Evolutionary conservation across 1,140 invertebrate genomes (phyloP), one percentile per base, ranked within the genome.

Genomic region (Neoseiulus cucumeris): DNA sequence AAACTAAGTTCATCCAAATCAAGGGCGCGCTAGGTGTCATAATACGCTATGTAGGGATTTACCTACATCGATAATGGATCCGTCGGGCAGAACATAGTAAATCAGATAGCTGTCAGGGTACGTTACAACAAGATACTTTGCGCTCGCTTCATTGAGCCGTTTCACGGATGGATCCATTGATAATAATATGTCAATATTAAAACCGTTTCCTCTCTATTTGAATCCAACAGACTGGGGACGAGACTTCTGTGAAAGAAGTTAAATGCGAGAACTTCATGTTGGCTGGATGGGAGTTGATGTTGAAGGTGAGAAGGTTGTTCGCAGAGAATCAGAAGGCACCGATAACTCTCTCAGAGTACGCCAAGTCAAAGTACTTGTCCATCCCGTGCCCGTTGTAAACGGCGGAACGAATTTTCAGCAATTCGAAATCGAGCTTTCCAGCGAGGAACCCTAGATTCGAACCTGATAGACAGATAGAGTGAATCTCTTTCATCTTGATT

Each of bases 271-370:
- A 95, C 70, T 82, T 95, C 6, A 89, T 71, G 82, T 85, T 68
- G 85, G 89, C 25, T 95, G 91, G 91, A 78, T 94, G 14, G 87
- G 84, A 71, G 90, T 87, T 71, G 82, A 83, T n/a, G 64, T 66
- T 39, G 65, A 66, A 33, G 70, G 66, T 29, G 67, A 73, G 7
- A 73, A 72, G 64, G 77, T 83, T 0, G 76, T 91, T 22, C 81
- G 86, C 22, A 75, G 95, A 42, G 89, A 94, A 75, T 74, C 95
- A 5, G 89, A 90, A 73, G 92, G 93, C 0, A 86, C 88, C 0
- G 91, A 95, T 75, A 86, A 90, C 71, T 88, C 87, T 1, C 79
- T 95, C 17, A 79, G 92, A 14, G 81, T 96, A 1, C 80, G 92
- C 1, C 92, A 96, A 75, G 82, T 97, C 68, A 78, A 78, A 68